Evolutionary conservation across 2,888 invertebrate genomes (phyloP).

Genomic region (Drosophila incognita): DNA sequence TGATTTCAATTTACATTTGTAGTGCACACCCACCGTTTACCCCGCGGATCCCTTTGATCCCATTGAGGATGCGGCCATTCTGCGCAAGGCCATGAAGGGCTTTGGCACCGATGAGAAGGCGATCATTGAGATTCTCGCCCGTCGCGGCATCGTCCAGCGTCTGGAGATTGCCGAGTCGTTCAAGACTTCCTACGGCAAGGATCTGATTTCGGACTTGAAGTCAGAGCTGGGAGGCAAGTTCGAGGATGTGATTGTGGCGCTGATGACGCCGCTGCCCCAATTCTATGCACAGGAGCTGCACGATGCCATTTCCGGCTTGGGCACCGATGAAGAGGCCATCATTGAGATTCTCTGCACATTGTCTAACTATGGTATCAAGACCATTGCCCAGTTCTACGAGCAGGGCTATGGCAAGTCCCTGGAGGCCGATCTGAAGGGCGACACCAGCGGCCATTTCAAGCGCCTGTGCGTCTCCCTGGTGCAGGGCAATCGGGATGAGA

Average conservation of each 20-base stretch:
- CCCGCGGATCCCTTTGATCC: slow-evolving; percentile 95
- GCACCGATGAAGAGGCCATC: slow-evolving; percentile 95
- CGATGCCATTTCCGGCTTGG: slow-evolving; percentile 93
- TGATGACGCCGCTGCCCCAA: slow-evolving; percentile 95
- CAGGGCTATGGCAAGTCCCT: slow-evolving; percentile 92
- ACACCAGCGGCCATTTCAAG: slow-evolving; percentile 98
- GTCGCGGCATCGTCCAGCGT: slow-evolving; percentile 95
- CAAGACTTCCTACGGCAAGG: slow-evolving; percentile 96
- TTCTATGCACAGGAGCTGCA: slow-evolving; percentile 96
- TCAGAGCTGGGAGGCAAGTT: slow-evolving; percentile 95
- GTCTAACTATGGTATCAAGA: slow-evolving; percentile 94
- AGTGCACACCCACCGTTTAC: slow-evolving; percentile 95
- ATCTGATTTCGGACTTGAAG: slow-evolving; percentile 92
- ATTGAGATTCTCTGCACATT: slow-evolving; percentile 96
- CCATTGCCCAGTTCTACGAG: slow-evolving; percentile 93
- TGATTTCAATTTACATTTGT: slow-evolving; percentile 17
- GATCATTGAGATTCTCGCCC: slow-evolving; percentile 95
- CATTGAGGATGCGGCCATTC: slow-evolving; percentile 92
- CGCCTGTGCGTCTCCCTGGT: slow-evolving; percentile 94
- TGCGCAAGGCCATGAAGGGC: slow-evolving; percentile 96
- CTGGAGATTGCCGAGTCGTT: slow-evolving; percentile 95
- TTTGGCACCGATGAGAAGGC: slow-evolving; percentile 96
- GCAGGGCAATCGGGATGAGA: slow-evolving; percentile 96
- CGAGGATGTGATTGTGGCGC: slow-evolving; percentile 94
- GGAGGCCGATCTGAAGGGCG: slow-evolving; percentile 94